Evolutionary conservation across 2,113 vertebrate genomes (phyloP).

Genomic region (Dipodomys merriami): DNA sequence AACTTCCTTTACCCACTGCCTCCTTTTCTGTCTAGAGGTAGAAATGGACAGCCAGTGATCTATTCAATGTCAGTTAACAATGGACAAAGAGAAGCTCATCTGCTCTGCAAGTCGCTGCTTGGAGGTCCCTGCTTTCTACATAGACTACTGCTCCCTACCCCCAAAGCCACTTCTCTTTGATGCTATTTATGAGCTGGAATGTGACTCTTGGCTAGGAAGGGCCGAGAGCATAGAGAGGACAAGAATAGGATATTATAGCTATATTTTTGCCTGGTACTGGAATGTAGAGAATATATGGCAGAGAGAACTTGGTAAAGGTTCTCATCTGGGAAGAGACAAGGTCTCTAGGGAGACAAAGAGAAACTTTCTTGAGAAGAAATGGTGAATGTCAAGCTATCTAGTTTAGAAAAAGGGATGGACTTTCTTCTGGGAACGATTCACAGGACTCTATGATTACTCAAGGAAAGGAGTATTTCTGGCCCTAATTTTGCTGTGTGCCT

Average conservation of each 20-base stretch:
- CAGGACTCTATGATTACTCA: background rate
- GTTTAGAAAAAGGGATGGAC: background rate
- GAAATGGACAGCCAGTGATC: background rate
- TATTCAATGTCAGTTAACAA: constrained; percentile 53
- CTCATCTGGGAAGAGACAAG: background rate
- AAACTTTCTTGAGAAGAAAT: constrained; percentile 26
- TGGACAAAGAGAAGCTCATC: constrained; percentile 60
- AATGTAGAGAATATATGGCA: background rate
- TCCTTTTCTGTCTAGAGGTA: constrained; percentile 45
- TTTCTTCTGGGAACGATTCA: constrained; percentile 2
- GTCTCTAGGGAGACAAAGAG: background rate
- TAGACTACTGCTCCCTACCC: constrained; percentile 34
- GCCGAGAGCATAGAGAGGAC: background rate
- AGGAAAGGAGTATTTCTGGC: background rate
- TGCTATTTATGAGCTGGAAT: constrained; percentile 67
- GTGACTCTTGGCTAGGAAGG: constrained; percentile 43
- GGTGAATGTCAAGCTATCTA: background rate
- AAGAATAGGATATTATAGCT: background rate
- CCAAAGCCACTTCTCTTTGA: constrained; percentile 58
- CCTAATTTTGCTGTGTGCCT: background rate
- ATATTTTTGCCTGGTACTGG: background rate
- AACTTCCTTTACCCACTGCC: background rate
- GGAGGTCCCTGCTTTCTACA: background rate
- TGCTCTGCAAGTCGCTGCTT: background rate
- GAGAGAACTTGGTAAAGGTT: constrained; percentile 14